A percentile compares a stretch with the other conserved stretches of the same genome.
Evolutionary conservation across 2,797 vertebrate genomes (phyloP).

Genomic region (Myotis vivesi): DNA sequence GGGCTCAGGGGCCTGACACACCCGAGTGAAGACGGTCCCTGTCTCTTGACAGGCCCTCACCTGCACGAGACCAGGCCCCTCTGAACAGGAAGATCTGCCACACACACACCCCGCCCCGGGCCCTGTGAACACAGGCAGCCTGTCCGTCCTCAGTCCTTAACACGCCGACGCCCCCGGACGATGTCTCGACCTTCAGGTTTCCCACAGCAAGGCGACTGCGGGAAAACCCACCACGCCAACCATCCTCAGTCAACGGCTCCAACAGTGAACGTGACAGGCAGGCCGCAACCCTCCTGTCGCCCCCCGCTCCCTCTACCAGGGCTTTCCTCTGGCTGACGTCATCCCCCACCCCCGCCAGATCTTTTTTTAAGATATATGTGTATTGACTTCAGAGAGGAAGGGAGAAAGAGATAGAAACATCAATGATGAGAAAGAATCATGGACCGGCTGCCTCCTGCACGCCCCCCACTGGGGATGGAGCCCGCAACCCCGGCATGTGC

Average conservation of each 20-base stretch:
- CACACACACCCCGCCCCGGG: neutral
- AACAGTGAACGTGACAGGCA: slow-evolving; percentile 81
- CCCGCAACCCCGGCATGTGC: too few species aligned
- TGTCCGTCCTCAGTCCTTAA: slow-evolving; percentile 24
- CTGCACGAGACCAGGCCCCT: neutral
- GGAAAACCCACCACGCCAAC: slow-evolving; percentile 76
- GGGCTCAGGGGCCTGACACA: neutral
- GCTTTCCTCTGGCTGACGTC: neutral
- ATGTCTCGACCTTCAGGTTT: slow-evolving; percentile 35
- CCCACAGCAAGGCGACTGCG: slow-evolving; percentile 67
- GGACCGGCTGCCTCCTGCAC: too few species aligned
- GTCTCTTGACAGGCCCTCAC: too few species aligned
- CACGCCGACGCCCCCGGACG: neutral
- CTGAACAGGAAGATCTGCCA: neutral
- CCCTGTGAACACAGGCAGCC: neutral
- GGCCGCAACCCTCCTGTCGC: slow-evolving; percentile 68
- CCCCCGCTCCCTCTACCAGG: neutral
- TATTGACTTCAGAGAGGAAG: too few species aligned
- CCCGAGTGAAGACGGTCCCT: neutral
- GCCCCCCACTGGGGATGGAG: too few species aligned
- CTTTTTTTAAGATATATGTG: neutral
- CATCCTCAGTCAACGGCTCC: slow-evolving; percentile 79
- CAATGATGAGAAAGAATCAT: too few species aligned
- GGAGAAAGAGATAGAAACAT: too few species aligned
- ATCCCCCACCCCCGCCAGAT: neutral